A percentile compares a stretch with the other conserved stretches of the same genome.
Evolutionary conservation across 2,797 vertebrate species (phyloP).

Genomic region (Botia kubotai): DNA sequence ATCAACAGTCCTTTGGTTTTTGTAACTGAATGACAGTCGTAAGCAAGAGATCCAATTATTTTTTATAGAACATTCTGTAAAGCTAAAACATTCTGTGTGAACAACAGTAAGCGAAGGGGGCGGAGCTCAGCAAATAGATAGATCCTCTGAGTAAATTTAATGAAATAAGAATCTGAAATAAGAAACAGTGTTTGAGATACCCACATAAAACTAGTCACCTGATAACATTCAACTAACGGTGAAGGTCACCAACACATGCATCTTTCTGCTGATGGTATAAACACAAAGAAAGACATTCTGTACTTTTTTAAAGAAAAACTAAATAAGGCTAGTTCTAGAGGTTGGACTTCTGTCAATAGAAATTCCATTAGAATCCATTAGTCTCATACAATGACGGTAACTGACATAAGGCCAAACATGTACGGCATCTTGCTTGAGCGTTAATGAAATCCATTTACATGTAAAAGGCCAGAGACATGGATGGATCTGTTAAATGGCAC

Average conservation of each 20-base stretch:
- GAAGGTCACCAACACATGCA: conserved; percentile 20
- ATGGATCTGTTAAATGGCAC: conserved; percentile 13
- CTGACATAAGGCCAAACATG: conserved; percentile 19
- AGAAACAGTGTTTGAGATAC: background rate
- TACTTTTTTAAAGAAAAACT: background rate
- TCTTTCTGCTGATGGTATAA: conserved; percentile 9
- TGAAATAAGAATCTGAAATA: background rate
- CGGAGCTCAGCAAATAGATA: too few relatives aligned
- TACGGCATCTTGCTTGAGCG: conserved; percentile 15
- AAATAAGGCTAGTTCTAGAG: conserved; percentile 3
- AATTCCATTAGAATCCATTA: conserved; percentile 23
- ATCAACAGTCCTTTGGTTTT: background rate
- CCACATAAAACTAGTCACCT: background rate
- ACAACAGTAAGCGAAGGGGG: too few relatives aligned
- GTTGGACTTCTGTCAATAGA: background rate
- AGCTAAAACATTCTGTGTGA: too few relatives aligned
- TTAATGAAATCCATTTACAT: conserved; percentile 53
- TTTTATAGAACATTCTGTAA: too few relatives aligned
- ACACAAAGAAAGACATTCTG: background rate
- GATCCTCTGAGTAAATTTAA: background rate
- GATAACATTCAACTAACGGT: background rate
- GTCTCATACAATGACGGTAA: conserved; percentile 19
- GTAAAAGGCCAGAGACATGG: conserved; percentile 30
- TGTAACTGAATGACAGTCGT: too few relatives aligned
- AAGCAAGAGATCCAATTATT: too few relatives aligned